Evolutionary conservation across 2,888 invertebrate genomes (phyloP).

Genomic region (Lymantria dispar): DNA sequence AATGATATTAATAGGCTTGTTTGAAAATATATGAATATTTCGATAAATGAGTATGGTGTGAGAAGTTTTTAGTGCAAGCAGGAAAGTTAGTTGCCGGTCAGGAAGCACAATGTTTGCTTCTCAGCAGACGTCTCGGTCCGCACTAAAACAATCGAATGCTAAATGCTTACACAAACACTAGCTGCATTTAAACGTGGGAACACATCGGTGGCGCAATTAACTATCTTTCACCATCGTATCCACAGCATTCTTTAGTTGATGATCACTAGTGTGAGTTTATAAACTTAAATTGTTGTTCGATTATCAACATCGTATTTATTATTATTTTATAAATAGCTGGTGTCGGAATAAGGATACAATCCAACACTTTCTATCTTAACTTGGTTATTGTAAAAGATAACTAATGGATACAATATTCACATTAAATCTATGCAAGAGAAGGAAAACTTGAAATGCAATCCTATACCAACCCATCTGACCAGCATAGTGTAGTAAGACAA

Average conservation of each 20-base stretch:
- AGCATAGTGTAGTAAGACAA: no score
- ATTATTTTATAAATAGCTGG: no score
- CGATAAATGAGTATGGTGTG: slow-evolving; percentile 13
- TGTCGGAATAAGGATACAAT: no score
- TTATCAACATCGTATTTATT: no score
- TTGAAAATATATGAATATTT: slow-evolving; percentile 18
- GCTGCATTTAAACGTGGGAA: slow-evolving; percentile 80
- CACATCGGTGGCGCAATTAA: slow-evolving; percentile 74
- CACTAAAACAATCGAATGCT: slow-evolving; percentile 82
- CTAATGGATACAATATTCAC: no score
- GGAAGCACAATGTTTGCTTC: slow-evolving; percentile 73
- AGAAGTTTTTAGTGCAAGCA: slow-evolving; percentile 16
- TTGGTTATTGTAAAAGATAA: no score
- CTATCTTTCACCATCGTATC: slow-evolving; percentile 54
- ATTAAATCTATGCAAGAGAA: no score
- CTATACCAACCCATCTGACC: no score
- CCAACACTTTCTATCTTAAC: no score
- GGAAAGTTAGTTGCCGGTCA: slow-evolving; percentile 38
- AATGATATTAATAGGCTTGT: slow-evolving; percentile 25
- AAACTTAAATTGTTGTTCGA: neutral
- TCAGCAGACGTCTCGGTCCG: slow-evolving; percentile 70
- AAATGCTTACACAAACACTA: slow-evolving; percentile 76
- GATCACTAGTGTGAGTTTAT: slow-evolving; percentile 12
- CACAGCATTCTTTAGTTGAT: slow-evolving; percentile 48
- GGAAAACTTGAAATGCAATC: no score